These are phyloP conservation scores for Eulemur mongoz DNA, from an alignment of 2,797 vertebrate genomes.

Conservation along the genomic window DNA sequence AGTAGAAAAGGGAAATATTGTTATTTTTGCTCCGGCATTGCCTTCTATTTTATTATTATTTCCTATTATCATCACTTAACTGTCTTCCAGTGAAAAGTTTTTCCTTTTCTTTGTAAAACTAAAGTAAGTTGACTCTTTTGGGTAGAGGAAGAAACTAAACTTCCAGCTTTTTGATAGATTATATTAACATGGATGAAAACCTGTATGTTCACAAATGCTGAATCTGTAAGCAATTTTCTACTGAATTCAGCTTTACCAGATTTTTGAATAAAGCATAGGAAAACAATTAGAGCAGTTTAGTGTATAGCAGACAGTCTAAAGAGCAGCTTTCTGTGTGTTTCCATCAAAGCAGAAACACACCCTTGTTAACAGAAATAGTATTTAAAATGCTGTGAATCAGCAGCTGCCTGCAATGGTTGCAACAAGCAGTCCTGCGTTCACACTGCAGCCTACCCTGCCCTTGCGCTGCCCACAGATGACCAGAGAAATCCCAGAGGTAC, in stretches of 20 bases:
- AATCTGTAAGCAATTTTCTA: constrained; percentile 79
- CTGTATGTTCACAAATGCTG: constrained; percentile 63
- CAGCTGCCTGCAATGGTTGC: constrained; percentile 87
- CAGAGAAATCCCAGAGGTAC: constrained; percentile 96
- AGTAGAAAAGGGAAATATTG: constrained; percentile 40
- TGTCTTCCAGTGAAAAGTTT: not conserved
- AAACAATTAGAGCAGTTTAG: constrained; percentile 82
- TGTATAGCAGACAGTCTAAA: constrained; percentile 57
- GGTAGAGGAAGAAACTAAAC: constrained; percentile 40
- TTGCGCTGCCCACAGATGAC: constrained; percentile 96
- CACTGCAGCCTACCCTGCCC: constrained; percentile 91
- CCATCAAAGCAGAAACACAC: constrained; percentile 69
- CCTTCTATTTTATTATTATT: constrained; percentile 19
- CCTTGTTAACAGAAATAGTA: constrained; percentile 82
- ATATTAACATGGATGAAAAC: constrained; percentile 65
- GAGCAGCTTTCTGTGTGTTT: constrained; percentile 68
- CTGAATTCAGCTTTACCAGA: constrained; percentile 68
- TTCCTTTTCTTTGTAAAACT: not conserved
- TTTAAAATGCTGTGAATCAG: constrained; percentile 82
- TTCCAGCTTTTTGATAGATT: constrained; percentile 65
- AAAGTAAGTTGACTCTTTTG: constrained; percentile 53
- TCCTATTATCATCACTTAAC: constrained; percentile 21
- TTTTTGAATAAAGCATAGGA: constrained; percentile 67
- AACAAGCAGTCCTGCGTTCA: constrained; percentile 86
- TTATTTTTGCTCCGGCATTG: constrained; percentile 37